These are phyloP conservation scores for Sturnira hondurensis DNA, from an alignment of 2,113 vertebrate genomes.

Conservation along the genomic window DNA sequence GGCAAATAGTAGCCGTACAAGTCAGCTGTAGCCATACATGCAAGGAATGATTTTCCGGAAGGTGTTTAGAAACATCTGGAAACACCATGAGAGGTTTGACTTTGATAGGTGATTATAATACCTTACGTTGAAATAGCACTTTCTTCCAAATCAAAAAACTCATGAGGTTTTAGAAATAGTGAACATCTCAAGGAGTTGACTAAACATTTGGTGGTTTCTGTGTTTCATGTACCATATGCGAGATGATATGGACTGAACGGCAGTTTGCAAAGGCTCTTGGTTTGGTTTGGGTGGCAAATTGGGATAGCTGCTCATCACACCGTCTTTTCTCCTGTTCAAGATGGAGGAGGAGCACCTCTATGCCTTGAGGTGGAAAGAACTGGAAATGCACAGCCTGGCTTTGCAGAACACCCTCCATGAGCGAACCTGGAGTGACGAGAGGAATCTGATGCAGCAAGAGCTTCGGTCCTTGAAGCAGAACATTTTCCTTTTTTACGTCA, in stretches of 20 bases:
- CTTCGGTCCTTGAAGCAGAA: slow-evolving; percentile 92
- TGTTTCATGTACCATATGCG: background rate
- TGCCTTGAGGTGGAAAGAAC: slow-evolving; percentile 85
- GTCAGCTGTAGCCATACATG: background rate
- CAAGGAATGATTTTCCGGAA: background rate
- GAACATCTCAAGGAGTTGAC: background rate
- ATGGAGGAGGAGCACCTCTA: slow-evolving; percentile 88
- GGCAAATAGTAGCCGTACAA: no score
- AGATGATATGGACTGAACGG: background rate
- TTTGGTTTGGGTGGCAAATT: background rate
- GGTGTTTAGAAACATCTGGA: background rate
- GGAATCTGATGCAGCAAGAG: slow-evolving; percentile 88
- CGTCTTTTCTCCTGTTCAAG: slow-evolving; percentile 67
- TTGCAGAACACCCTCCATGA: slow-evolving; percentile 86
- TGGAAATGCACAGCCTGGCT: slow-evolving; percentile 92
- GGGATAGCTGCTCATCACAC: slow-evolving; percentile 15
- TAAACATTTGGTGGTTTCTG: fast-evolving
- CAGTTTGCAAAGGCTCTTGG: background rate
- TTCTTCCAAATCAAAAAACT: background rate
- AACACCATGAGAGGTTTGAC: background rate
- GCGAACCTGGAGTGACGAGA: slow-evolving; percentile 91
- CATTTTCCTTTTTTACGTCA: slow-evolving; percentile 93
- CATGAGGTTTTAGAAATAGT: background rate
- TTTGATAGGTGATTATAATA: background rate
- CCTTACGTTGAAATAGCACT: background rate